Percentiles rank a stretch among this genome's conserved stretches.
phyloP scores from a whole-genome alignment of 1,140 invertebrate genomes.

The Pseudomyrmex flavicornis region DNA sequence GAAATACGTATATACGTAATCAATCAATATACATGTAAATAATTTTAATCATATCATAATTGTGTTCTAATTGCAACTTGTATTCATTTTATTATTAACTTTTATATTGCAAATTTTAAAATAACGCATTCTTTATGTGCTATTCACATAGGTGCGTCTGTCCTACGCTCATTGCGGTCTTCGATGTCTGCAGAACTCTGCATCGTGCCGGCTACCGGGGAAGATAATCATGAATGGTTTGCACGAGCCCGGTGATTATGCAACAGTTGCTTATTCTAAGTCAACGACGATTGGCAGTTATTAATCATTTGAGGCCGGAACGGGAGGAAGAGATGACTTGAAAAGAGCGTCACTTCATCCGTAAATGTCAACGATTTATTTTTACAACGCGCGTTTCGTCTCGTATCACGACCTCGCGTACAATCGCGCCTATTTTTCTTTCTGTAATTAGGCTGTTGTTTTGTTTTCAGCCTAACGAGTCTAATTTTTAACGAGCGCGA shows the following conservation, averaged over 20 bases:
- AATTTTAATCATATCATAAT: too few relatives aligned
- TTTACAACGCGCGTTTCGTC: constrained; percentile 46
- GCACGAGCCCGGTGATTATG: constrained; percentile 16
- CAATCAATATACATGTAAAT: too few relatives aligned
- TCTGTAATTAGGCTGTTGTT: constrained; percentile 49
- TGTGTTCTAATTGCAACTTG: too few relatives aligned
- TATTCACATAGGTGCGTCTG: background rate
- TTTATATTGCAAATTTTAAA: background rate
- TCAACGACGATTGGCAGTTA: constrained; percentile 16
- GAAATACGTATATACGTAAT: too few relatives aligned
- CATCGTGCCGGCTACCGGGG: background rate
- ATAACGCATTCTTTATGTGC: constrained; percentile 13
- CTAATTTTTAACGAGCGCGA: constrained; percentile 14
- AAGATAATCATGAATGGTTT: constrained; percentile 37
- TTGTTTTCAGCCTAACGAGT: constrained; percentile 52
- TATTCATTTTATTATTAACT: too few relatives aligned
- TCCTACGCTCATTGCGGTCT: background rate
- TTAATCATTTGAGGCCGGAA: constrained; percentile 62
- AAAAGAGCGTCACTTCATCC: background rate
- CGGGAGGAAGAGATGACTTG: background rate
- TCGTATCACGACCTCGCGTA: constrained; percentile 12
- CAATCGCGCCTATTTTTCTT: constrained; percentile 42
- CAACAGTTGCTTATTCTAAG: constrained; percentile 43
- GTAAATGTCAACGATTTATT: constrained; percentile 69
- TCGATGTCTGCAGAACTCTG: background rate